Percentiles rank a stretch among this genome's conserved stretches.
Evolutionary conservation across 2,888 invertebrate species (phyloP).

Genomic region (Leucoptera coffeella): DNA sequence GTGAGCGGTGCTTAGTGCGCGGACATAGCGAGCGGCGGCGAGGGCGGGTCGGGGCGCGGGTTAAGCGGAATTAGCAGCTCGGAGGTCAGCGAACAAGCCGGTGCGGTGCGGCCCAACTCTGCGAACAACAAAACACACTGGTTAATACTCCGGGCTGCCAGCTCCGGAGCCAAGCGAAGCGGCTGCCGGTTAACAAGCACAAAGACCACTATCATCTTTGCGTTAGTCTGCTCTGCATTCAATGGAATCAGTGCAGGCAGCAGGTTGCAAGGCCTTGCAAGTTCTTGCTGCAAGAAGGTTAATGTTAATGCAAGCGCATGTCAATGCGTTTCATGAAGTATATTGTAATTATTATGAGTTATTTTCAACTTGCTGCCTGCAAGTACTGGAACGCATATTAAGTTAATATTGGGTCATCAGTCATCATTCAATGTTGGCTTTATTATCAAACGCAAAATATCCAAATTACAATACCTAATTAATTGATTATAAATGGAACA

Average conservation of each 20-base stretch:
- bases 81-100: slow-evolving; percentile 51
- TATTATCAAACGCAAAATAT: no score
- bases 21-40: slow-evolving; percentile 39
- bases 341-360: no score
- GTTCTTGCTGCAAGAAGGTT: slow-evolving; percentile 1
- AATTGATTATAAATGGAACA: no score
- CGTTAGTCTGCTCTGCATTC: no score
- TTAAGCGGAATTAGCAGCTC: slow-evolving; percentile 52
- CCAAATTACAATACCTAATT: no score
- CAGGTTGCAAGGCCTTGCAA: slow-evolving; percentile 15
- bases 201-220: no score
- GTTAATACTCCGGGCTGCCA: slow-evolving; percentile 41
- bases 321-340: no score
- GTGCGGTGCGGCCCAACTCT: slow-evolving; percentile 51
- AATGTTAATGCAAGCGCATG: no score
- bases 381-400: no score
- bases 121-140: slow-evolving; percentile 54
- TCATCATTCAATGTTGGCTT: no score
- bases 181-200: slow-evolving; percentile 52
- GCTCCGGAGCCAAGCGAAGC: slow-evolving; percentile 51
- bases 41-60: slow-evolving; percentile 42
- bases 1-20: slow-evolving; percentile 49
- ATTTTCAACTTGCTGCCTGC: no score
- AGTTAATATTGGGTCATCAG: no score
- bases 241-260: slow-evolving; percentile 9